Percentiles rank a stretch among this genome's conserved stretches.
Evolutionary conservation across 2,797 vertebrate genomes (phyloP).

Genomic region (Chloroceryle amazona): DNA sequence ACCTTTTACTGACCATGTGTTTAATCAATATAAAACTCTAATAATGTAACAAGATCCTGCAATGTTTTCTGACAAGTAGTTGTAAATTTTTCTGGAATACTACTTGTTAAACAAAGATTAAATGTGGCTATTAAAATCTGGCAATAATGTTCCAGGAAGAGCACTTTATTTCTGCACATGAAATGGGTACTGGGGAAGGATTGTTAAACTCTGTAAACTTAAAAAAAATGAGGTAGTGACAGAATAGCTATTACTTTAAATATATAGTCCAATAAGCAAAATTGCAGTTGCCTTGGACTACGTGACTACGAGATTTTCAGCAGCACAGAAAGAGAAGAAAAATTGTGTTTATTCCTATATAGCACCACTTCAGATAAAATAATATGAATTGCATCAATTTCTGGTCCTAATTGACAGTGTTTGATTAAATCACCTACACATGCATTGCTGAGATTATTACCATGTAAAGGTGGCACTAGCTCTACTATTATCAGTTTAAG

Average conservation of each 20-base stretch:
- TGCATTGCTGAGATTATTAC: neutral
- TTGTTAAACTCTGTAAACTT: neutral
- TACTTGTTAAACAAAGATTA: slow-evolving; percentile 66
- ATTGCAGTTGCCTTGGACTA: neutral
- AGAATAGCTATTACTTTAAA: slow-evolving; percentile 8
- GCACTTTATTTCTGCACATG: slow-evolving; percentile 4
- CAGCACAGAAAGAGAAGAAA: neutral
- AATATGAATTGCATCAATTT: neutral
- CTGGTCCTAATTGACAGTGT: neutral
- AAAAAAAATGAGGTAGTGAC: neutral
- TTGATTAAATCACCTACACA: neutral
- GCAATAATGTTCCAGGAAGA: slow-evolving; percentile 9
- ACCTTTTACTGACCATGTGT: slow-evolving; percentile 29
- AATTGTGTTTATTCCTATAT: neutral
- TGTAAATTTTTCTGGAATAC: slow-evolving; percentile 42
- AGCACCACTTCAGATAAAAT: neutral
- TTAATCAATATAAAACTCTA: slow-evolving; percentile 50
- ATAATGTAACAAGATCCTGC: neutral
- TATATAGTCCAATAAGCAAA: slow-evolving; percentile 22
- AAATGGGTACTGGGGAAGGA: slow-evolving; percentile 29
- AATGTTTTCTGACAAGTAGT: slow-evolving; percentile 32
- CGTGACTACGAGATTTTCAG: neutral
- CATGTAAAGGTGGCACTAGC: neutral
- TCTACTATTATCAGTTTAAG: neutral
- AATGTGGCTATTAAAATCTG: slow-evolving; percentile 49